Evolutionary conservation across 92 coral and sea anemone genomes (phyloP).

Genomic region (Zoanthus solanderi): DNA sequence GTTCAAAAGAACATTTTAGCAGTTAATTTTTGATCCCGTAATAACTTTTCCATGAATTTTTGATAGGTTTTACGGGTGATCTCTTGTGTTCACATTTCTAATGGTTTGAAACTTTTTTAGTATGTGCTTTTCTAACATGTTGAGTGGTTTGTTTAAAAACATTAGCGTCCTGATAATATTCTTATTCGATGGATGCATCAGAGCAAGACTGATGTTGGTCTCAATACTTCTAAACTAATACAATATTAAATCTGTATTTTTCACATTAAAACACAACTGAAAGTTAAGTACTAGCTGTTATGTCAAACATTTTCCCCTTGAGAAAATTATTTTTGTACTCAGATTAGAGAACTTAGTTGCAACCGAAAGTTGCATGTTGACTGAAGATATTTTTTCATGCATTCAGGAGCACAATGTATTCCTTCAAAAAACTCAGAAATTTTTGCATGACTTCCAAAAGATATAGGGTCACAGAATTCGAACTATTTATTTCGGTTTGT

Average conservation of each 20-base stretch:
- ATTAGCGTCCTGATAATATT: not conserved
- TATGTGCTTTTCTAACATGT: constrained; percentile 15
- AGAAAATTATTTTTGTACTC: not conserved
- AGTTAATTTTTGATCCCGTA: constrained; percentile 42
- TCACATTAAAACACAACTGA: not conserved
- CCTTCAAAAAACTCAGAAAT: too few species aligned
- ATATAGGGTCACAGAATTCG: too few species aligned
- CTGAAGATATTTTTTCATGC: too few species aligned
- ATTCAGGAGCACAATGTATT: too few species aligned
- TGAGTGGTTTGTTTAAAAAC: not conserved
- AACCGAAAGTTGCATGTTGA: too few species aligned
- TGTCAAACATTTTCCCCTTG: not conserved
- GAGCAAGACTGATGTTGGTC: not conserved
- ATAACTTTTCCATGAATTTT: not conserved
- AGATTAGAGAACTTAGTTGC: too few species aligned
- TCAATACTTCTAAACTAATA: not conserved
- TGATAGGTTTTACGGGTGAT: constrained; percentile 23
- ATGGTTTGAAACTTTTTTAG: constrained; percentile 13
- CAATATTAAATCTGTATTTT: not conserved
- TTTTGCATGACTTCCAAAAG: too few species aligned
- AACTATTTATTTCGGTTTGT: too few species aligned
- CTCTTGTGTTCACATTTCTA: not conserved
- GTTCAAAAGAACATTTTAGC: not conserved
- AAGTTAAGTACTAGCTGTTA: not conserved
- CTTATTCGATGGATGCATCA: not conserved